Percentiles rank a stretch among this genome's conserved stretches.
Evolutionary conservation across 2,113 vertebrate genomes (phyloP).

Genomic region (Dasyornis broadbenti): DNA sequence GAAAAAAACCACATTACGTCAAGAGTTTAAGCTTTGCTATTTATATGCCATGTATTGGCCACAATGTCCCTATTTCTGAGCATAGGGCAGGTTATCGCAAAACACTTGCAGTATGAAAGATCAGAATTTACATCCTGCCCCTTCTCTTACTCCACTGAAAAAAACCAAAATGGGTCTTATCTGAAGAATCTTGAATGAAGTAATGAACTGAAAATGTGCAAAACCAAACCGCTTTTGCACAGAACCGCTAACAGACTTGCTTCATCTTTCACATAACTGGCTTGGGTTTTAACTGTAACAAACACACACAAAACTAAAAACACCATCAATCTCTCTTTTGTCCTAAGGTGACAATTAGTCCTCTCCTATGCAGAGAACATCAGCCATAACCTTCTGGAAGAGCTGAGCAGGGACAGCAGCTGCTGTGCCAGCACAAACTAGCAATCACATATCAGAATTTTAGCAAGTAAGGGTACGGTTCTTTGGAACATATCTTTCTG

Average conservation of each 20-base stretch:
- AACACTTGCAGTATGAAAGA: neutral
- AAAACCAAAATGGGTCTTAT: neutral
- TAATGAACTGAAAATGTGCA: neutral
- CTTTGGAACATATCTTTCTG: neutral
- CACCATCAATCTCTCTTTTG: neutral
- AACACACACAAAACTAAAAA: neutral
- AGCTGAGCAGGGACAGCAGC: neutral
- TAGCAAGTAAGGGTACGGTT: neutral
- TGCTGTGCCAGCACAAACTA: neutral
- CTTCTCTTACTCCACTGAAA: neutral
- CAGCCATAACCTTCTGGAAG: neutral
- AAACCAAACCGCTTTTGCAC: neutral
- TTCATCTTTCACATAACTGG: neutral
- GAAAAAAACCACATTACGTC: neutral
- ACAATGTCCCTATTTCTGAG: neutral
- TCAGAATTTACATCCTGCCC: neutral
- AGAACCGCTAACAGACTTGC: neutral
- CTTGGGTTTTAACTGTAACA: neutral
- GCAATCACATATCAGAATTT: neutral
- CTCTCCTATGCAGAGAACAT: neutral
- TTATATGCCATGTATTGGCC: neutral
- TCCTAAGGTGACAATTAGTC: neutral
- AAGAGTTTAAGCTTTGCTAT: neutral
- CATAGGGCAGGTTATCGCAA: neutral
- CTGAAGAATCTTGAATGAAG: neutral